Evolutionary conservation across 2,113 vertebrate genomes (phyloP).

Genomic region (Amazona guildingii): DNA sequence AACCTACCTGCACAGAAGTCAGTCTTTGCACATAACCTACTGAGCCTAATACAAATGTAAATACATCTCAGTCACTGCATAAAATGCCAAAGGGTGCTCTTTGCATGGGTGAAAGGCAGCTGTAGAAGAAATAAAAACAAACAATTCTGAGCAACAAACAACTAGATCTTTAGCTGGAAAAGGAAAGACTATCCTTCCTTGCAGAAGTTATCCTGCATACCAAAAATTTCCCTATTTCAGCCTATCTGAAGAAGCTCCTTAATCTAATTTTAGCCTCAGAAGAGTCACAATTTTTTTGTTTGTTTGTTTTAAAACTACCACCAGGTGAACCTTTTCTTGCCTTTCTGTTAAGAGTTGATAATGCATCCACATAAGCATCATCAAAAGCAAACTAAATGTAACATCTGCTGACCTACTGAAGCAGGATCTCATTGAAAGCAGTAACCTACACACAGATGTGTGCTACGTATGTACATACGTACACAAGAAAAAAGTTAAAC

Average conservation of each 20-base stretch:
- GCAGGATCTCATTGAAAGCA: background rate
- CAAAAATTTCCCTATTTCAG: background rate
- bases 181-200: background rate
- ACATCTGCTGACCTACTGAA: background rate
- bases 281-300: background rate
- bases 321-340: background rate
- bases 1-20: background rate
- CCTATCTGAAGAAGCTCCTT: background rate
- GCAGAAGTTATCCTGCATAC: background rate
- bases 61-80: background rate
- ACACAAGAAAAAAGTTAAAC: background rate
- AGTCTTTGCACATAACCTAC: background rate
- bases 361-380: accelerated
- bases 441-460: accelerated
- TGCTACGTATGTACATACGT: accelerated
- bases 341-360: background rate
- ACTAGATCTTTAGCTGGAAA: background rate
- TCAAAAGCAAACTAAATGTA: background rate
- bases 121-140: background rate
- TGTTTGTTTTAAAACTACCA: background rate
- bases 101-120: background rate
- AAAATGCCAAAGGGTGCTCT: background rate
- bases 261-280: background rate
- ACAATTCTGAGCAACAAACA: background rate
- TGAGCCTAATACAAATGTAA: background rate